A percentile compares a stretch with the other conserved stretches of the same genome.
Conservation (phyloP, 92 coral and sea anemone species). For the Actinostola sp. region DNA sequence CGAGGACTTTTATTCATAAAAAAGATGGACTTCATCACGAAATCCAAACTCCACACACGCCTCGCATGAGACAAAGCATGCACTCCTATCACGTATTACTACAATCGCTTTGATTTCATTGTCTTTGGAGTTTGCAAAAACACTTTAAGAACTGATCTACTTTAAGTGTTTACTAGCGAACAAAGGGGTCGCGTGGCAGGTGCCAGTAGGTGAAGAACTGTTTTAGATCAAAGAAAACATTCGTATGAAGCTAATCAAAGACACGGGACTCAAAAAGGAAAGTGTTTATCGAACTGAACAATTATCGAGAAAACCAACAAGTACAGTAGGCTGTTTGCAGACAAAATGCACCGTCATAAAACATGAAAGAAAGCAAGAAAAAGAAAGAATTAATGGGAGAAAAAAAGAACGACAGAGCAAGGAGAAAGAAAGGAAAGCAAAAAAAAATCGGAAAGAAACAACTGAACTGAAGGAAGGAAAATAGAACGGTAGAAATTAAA, state of each 20-base stretch:
- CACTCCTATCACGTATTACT: too few species aligned
- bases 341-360: too few species aligned
- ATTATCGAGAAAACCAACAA: background rate
- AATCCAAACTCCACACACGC: background rate
- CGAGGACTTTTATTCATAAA: background rate
- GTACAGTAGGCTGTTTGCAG: too few species aligned
- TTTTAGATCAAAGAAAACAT: constrained; percentile 1
- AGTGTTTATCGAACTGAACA: constrained; percentile 3
- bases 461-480: too few species aligned
- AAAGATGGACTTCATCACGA: background rate
- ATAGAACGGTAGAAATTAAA: too few species aligned
- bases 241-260: constrained; percentile 9
- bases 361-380: too few species aligned
- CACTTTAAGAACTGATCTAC: background rate
- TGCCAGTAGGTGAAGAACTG: background rate
- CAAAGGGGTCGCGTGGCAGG: constrained; percentile 29
- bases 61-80: background rate
- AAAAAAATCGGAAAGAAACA: too few species aligned
- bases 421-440: too few species aligned
- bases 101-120: too few species aligned
- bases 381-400: too few species aligned
- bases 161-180: constrained; percentile 16
- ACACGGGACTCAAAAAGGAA: constrained; percentile 1
- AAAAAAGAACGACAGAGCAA: too few species aligned
- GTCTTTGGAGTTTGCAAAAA: too few species aligned